Conservation (phyloP, 2,113 vertebrate genomes). For the Paradoxurus hermaphroditus region DNA sequence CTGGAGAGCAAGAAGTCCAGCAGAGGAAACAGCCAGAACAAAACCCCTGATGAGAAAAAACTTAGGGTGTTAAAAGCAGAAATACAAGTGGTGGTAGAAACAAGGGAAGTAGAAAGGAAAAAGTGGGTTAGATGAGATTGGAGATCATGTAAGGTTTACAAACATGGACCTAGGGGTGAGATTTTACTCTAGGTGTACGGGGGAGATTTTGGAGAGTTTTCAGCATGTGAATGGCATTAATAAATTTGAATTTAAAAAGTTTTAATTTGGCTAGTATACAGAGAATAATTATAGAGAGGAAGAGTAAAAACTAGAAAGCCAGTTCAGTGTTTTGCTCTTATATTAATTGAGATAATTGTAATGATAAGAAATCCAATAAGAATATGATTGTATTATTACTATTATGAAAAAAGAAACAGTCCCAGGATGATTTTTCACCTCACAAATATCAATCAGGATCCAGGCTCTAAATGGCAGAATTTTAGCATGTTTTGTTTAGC, state of each 20-base stretch:
- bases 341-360: conserved; percentile 15
- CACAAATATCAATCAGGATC: neutral
- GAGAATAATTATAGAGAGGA: conserved; percentile 5
- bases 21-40: neutral
- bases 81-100: neutral
- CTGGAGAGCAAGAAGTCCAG: neutral
- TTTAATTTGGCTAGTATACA: neutral
- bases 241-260: conserved; percentile 10
- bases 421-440: neutral
- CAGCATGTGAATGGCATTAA: neutral
- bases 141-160: neutral
- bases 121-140: neutral
- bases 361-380: neutral
- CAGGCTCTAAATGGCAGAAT: neutral
- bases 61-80: neutral
- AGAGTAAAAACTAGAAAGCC: neutral
- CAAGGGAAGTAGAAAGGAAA: neutral
- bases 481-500: neutral
- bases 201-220: neutral
- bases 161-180: neutral
- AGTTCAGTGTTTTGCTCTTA: neutral
- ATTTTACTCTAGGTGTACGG: neutral
- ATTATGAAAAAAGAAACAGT: neutral
- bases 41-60: neutral
- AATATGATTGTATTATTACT: neutral